Evolutionary conservation across 2,113 vertebrate species (phyloP).

Genomic region (Corythoichthys haematopterus): DNA sequence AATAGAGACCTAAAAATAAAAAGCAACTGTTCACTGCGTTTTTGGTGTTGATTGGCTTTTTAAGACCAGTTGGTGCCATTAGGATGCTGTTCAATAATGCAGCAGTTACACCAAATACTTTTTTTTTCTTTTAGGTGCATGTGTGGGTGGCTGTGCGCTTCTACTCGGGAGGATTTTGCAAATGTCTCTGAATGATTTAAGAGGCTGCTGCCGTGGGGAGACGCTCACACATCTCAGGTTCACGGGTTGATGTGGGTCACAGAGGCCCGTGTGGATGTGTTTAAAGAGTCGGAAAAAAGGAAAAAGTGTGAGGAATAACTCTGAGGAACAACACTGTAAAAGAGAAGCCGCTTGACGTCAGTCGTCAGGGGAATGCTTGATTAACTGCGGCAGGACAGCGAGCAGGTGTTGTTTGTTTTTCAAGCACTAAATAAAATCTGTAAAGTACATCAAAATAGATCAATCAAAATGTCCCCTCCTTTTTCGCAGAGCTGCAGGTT

Average conservation of each 20-base stretch:
- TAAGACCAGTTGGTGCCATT: slow-evolving; percentile 42
- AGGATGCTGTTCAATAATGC: slow-evolving; percentile 62
- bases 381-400: slow-evolving; percentile 20
- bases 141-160: slow-evolving; percentile 9
- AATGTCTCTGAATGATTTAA: slow-evolving; percentile 38
- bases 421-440: slow-evolving; percentile 24
- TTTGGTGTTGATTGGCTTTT: slow-evolving; percentile 54
- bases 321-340: neutral
- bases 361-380: slow-evolving; percentile 3
- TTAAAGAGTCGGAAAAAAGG: neutral
- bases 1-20: slow-evolving; percentile 47
- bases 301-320: neutral
- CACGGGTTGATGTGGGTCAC: slow-evolving; percentile 1
- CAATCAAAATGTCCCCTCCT: slow-evolving; percentile 16
- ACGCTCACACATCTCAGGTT: slow-evolving; percentile 5
- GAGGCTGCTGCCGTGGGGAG: slow-evolving; percentile 14
- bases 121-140: slow-evolving; percentile 4
- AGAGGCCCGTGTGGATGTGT: neutral
- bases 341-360: neutral
- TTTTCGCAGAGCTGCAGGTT: neutral
- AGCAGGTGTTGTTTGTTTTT: slow-evolving; percentile 50
- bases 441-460: slow-evolving; percentile 23
- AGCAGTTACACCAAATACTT: slow-evolving; percentile 34
- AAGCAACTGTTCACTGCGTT: slow-evolving; percentile 53
- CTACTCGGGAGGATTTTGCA: slow-evolving; percentile 39